Conservation (phyloP, 64 coral and sea anemone genomes). For the Trachythela sp. region DNA sequence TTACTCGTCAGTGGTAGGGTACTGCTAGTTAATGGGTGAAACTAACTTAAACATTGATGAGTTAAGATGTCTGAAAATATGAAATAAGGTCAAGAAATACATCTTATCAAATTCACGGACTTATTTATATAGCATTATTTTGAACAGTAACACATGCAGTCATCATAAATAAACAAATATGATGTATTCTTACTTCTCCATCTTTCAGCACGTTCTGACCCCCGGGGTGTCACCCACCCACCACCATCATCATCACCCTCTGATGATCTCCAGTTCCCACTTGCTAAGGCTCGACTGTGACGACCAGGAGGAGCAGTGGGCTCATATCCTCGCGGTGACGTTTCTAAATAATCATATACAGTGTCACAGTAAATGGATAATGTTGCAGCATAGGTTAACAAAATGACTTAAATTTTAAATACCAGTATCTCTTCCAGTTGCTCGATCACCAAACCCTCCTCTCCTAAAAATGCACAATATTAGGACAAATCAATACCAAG, state of each 20-base stretch:
- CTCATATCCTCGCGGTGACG: not conserved
- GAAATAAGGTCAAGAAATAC: too few species aligned
- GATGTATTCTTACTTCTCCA: conserved; percentile 58
- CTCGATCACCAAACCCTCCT: not conserved
- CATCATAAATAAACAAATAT: too few species aligned
- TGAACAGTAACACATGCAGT: too few species aligned
- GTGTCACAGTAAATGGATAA: not conserved
- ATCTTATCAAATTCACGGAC: too few species aligned
- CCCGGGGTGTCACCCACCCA: conserved; percentile 77
- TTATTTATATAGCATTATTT: too few species aligned
- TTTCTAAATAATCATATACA: not conserved
- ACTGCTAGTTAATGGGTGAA: too few species aligned
- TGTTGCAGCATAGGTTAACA: not conserved
- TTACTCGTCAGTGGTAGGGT: too few species aligned
- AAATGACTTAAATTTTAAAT: not conserved
- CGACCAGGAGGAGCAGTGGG: not conserved
- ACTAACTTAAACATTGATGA: too few species aligned
- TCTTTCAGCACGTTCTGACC: conserved; percentile 64
- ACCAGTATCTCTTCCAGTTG: not conserved
- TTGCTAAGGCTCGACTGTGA: conserved; percentile 36
- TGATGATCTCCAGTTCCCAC: conserved; percentile 68
- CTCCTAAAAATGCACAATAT: not conserved
- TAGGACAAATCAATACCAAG: too few species aligned
- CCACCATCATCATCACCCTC: conserved; percentile 72
- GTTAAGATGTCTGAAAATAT: too few species aligned